A percentile compares a stretch with the other conserved stretches of the same genome.
phyloP scores from a whole-genome alignment of 92 coral and sea anemone genomes.

The Actinernus sp. region DNA sequence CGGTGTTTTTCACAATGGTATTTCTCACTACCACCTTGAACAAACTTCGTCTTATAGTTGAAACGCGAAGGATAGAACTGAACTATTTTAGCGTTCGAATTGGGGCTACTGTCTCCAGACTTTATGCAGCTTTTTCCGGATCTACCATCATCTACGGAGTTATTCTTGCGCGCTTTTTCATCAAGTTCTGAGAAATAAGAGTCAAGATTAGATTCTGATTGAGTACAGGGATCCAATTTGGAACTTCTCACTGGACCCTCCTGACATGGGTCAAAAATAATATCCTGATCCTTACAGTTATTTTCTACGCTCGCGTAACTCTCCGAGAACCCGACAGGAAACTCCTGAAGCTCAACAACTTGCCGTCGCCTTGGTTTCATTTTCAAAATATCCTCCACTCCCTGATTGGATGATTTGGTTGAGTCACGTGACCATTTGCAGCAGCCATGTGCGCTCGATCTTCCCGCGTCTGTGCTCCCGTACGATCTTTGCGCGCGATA shows the following conservation, averaged over 20 bases:
- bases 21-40: conserved; percentile 5
- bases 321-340: conserved; percentile 33
- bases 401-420: conserved; percentile 29
- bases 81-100: conserved; percentile 13
- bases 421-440: conserved; percentile 4
- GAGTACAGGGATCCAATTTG: background rate
- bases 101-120: conserved; percentile 4
- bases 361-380: conserved; percentile 37
- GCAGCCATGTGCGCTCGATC: conserved; percentile 7
- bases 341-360: conserved; percentile 40
- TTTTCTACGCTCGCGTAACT: conserved; percentile 10
- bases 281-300: conserved; percentile 4
- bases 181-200: conserved; percentile 15
- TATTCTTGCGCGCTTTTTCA: background rate
- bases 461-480: conserved; percentile 45
- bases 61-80: conserved; percentile 29
- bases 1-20: background rate
- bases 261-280: conserved; percentile 17
- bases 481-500: conserved; percentile 28
- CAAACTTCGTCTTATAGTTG: conserved; percentile 27
- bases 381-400: conserved; percentile 38
- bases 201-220: conserved; percentile 33
- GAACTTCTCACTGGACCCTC: background rate
- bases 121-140: conserved; percentile 2
- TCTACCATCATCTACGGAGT: conserved; percentile 4